Conservation (phyloP, 2,113 vertebrate genomes). For the Lepidothrix coronata region DNA sequence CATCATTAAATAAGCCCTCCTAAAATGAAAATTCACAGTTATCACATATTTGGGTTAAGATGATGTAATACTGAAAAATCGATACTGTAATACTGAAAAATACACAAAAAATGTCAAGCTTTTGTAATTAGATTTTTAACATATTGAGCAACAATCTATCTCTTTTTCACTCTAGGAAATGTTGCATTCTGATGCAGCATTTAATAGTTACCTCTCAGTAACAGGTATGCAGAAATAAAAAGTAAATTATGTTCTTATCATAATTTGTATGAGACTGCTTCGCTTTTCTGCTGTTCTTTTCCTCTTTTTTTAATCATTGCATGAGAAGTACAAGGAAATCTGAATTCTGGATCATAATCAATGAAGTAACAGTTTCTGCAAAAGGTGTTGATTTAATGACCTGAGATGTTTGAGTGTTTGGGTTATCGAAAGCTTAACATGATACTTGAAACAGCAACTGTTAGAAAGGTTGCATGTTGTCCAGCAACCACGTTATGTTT, state of each 20-base stretch:
- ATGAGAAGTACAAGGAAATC: not conserved
- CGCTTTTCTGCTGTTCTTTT: not conserved
- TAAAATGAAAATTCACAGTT: not conserved
- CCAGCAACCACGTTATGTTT: constrained; percentile 68
- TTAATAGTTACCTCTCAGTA: not conserved
- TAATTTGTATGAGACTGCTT: not conserved
- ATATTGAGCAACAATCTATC: not conserved
- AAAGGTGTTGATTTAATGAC: constrained; percentile 42
- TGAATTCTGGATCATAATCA: not conserved
- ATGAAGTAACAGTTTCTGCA: not conserved
- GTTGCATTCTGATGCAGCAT: not conserved
- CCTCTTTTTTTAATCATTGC: not conserved
- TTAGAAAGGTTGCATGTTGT: constrained; percentile 44
- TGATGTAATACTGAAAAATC: not conserved
- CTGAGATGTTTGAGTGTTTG: constrained; percentile 37
- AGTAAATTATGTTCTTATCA: not conserved
- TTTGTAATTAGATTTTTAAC: not conserved
- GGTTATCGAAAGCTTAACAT: constrained; percentile 10
- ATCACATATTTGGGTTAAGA: not conserved
- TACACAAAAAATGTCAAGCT: not conserved
- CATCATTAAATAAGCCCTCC: not conserved
- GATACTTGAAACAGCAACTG: not conserved
- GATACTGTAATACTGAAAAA: not conserved
- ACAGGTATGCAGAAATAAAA: not conserved
- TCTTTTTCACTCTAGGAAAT: not conserved